Percentiles rank a stretch among this genome's conserved stretches.
phyloP scores from a whole-genome alignment of 2,888 invertebrate genomes.

The Leuctra nigra region DNA sequence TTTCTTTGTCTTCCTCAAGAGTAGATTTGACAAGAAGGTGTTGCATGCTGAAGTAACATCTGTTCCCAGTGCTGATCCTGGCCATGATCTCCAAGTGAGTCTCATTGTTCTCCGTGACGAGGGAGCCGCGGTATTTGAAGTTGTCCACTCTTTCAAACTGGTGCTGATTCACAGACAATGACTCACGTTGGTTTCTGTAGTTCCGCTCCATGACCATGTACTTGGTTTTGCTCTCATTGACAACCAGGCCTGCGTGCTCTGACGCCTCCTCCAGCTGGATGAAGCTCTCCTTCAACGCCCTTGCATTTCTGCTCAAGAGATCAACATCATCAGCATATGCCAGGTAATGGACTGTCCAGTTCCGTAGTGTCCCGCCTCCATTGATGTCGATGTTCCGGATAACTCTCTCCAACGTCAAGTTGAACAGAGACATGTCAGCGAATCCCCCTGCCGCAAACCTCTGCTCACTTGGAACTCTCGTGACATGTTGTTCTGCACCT shows the following conservation, averaged over 20 bases:
- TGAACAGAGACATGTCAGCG: conserved; percentile 1
- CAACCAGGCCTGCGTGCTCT: not conserved
- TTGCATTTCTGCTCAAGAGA: not conserved
- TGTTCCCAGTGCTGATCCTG: conserved; percentile 3
- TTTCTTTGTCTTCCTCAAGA: not conserved
- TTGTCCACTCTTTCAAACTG: not conserved
- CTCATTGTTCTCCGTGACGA: not conserved
- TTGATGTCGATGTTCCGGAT: not conserved
- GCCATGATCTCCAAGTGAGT: conserved; percentile 1
- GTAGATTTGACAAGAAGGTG: not conserved
- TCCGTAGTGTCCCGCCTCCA: not conserved
- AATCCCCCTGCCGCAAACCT: conserved; percentile 11
- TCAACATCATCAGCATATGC: conserved; percentile 1
- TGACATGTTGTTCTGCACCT: not conserved
- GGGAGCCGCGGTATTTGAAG: not conserved
- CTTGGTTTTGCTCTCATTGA: not conserved
- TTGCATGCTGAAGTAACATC: not conserved
- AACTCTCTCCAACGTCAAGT: conserved; percentile 7
- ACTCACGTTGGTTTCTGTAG: not conserved
- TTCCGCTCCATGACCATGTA: conserved; percentile 2
- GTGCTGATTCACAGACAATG: not conserved
- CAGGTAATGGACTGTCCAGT: not conserved
- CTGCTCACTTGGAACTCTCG: conserved; percentile 7
- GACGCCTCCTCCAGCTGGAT: not conserved
- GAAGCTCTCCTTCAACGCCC: not conserved